phyloP scores from a whole-genome alignment of 1,140 invertebrate genomes.

The Bathynomus jamesi region DNA sequence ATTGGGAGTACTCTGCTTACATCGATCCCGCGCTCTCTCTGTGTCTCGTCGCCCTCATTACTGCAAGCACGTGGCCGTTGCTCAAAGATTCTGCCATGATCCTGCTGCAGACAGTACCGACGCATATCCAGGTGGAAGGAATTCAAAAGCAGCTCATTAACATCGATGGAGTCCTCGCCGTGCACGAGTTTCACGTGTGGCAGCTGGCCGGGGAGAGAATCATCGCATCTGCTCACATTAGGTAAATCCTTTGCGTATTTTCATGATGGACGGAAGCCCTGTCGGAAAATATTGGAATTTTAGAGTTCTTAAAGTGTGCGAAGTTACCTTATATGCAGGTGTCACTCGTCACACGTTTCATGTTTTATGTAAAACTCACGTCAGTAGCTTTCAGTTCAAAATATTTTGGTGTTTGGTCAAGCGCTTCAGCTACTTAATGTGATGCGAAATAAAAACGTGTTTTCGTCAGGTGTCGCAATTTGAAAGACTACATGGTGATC shows the following conservation, averaged over 20 bases:
- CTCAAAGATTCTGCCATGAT: conserved; percentile 80
- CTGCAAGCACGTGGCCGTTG: conserved; percentile 76
- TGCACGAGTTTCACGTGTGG: conserved; percentile 93
- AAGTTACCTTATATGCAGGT: no score
- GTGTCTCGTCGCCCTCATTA: conserved; percentile 67
- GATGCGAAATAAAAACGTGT: no score
- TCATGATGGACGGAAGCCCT: no score
- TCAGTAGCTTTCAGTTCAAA: no score
- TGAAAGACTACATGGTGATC: conserved; percentile 44
- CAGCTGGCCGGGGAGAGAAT: conserved; percentile 84
- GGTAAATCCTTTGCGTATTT: no score
- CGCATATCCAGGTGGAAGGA: conserved; percentile 59
- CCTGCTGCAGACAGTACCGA: conserved; percentile 82
- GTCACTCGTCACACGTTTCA: no score
- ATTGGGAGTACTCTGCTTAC: conserved; percentile 69
- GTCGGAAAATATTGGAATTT: no score
- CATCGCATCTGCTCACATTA: conserved; percentile 86
- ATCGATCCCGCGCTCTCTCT: conserved; percentile 90
- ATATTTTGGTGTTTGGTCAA: no score
- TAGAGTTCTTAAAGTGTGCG: no score
- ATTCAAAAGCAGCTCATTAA: conserved; percentile 77
- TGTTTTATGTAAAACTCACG: no score
- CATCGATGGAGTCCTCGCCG: conserved; percentile 80
- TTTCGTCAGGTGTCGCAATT: conserved; percentile 46
- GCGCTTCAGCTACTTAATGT: no score